Conservation (phyloP, 2,113 vertebrate species). For the Tretioscincus oriximinensis region DNA sequence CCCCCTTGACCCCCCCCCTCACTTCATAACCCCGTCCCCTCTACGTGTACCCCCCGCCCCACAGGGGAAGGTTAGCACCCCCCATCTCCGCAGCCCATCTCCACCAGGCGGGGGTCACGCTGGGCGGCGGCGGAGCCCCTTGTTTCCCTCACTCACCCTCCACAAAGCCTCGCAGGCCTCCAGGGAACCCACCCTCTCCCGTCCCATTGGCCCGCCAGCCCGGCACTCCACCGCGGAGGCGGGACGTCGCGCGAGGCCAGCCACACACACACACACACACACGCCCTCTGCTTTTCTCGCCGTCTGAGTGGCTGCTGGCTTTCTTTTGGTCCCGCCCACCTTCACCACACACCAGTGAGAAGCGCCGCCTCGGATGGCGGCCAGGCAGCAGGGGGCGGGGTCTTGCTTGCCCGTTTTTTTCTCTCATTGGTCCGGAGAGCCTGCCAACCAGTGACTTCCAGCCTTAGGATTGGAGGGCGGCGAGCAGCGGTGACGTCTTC, state of each 20-base stretch:
- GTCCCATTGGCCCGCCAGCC: rapidly evolving
- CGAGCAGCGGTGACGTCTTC: not conserved
- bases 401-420: not conserved
- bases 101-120: not conserved
- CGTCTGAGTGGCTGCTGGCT: not conserved
- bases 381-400: not conserved
- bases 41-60: too few relatives aligned
- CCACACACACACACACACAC: not conserved
- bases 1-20: too few relatives aligned
- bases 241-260: not conserved
- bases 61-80: not conserved
- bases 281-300: not conserved
- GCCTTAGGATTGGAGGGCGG: not conserved
- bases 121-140: not conserved
- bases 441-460: rapidly evolving
- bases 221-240: not conserved
- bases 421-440: not conserved
- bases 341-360: not conserved
- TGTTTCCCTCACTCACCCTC: constrained; percentile 34
- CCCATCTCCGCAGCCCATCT: not conserved
- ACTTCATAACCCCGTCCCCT: not conserved
- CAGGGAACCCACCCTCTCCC: not conserved
- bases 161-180: constrained; percentile 53
- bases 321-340: not conserved
- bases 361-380: not conserved